phyloP scores from a whole-genome alignment of 2,888 invertebrate genomes.

The Synergus umbraculus region DNA sequence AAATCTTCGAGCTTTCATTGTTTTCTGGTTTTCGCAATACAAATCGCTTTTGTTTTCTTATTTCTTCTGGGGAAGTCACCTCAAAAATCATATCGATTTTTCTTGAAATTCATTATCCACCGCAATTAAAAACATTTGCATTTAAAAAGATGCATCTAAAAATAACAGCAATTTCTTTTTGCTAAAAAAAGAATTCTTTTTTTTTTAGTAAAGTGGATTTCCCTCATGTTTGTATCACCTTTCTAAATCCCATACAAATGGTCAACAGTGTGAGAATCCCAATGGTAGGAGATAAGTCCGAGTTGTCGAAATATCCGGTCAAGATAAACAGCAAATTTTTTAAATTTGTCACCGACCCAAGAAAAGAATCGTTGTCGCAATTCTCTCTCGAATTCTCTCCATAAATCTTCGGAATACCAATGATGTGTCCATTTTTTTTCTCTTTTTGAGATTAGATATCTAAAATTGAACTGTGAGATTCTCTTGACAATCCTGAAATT shows the following conservation, averaged over 20 bases:
- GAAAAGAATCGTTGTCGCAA: conserved; percentile 20
- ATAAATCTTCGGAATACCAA: not conserved
- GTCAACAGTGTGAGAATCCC: not conserved
- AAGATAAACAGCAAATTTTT: conserved; percentile 16
- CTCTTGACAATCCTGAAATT: not conserved
- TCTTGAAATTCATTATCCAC: too few species aligned
- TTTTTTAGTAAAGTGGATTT: not conserved
- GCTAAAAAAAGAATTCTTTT: not conserved
- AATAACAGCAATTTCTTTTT: too few species aligned
- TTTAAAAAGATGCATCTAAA: too few species aligned
- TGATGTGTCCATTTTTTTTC: conserved; percentile 1
- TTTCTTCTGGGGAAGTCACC: not conserved
- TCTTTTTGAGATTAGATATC: not conserved
- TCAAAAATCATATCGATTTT: not conserved
- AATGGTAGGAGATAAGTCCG: not conserved
- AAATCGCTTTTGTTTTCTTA: not conserved
- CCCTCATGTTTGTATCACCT: not conserved
- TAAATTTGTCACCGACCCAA: conserved; percentile 25
- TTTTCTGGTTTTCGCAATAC: not conserved
- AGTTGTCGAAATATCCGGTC: conserved; percentile 16
- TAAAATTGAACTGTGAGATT: not conserved
- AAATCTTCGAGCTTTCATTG: not conserved
- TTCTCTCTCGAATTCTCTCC: not conserved
- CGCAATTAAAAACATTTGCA: too few species aligned
- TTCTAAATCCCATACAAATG: conserved; percentile 6